phyloP scores from a whole-genome alignment of 2,888 invertebrate species.

The Ophion ventricosus region DNA sequence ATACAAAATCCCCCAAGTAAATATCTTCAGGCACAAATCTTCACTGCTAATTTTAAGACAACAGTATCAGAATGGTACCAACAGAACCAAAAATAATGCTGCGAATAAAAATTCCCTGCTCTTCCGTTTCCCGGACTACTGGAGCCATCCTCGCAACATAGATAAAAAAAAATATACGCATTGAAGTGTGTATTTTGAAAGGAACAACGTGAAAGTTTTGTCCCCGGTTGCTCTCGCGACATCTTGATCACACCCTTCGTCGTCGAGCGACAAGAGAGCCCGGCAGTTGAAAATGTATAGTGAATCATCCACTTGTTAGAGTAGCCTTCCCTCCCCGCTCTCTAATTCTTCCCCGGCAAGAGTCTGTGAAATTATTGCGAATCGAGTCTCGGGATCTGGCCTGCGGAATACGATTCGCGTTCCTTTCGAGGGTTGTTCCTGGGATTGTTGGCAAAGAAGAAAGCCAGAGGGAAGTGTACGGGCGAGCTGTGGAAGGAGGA shows the following conservation, averaged over 20 bases:
- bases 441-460: conserved; percentile 29
- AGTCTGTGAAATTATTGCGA: conserved; percentile 68
- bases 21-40: not conserved
- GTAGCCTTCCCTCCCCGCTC: conserved; percentile 75
- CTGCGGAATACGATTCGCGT: conserved; percentile 36
- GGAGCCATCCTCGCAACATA: too few relatives aligned
- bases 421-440: conserved; percentile 42
- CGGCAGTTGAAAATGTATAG: conserved; percentile 79
- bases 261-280: conserved; percentile 27
- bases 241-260: conserved; percentile 29
- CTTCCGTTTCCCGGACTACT: too few relatives aligned
- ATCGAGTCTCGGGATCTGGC: conserved; percentile 51
- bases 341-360: conserved; percentile 13
- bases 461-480: conserved; percentile 27
- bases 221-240: conserved; percentile 21
- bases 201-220: conserved; percentile 58
- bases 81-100: too few relatives aligned
- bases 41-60: not conserved
- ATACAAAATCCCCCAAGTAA: too few relatives aligned
- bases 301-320: conserved; percentile 82
- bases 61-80: too few relatives aligned
- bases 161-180: not conserved
- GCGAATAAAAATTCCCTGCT: too few relatives aligned
- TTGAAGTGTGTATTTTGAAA: not conserved
- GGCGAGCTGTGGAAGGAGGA: conserved; percentile 14